A percentile compares a stretch with the other conserved stretches of the same genome.
phyloP scores from a whole-genome alignment of 2,113 vertebrate genomes.

The Phycodurus eques region DNA sequence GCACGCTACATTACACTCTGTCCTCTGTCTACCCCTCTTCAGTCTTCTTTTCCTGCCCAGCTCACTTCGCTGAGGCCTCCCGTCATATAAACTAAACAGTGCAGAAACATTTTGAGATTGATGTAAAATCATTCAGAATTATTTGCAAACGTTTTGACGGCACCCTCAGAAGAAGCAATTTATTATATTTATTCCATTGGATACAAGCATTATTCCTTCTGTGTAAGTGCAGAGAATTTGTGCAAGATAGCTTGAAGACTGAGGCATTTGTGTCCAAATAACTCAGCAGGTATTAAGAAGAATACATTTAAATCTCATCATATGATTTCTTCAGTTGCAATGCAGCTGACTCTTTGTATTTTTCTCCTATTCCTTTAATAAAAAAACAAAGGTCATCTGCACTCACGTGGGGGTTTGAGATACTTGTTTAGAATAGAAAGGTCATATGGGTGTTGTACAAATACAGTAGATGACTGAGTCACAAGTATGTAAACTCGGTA shows the following conservation, averaged over 20 bases:
- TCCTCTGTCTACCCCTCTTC: slow-evolving; percentile 29
- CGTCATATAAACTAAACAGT: slow-evolving; percentile 27
- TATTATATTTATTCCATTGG: background rate
- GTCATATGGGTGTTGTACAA: slow-evolving; percentile 32
- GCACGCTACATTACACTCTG: slow-evolving; percentile 60
- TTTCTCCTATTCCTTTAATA: background rate
- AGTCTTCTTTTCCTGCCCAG: slow-evolving; percentile 28
- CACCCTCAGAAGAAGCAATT: slow-evolving; percentile 17
- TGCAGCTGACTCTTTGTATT: background rate
- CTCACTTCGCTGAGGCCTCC: slow-evolving; percentile 22
- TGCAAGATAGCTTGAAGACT: background rate
- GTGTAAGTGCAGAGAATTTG: background rate
- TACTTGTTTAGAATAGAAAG: slow-evolving; percentile 18
- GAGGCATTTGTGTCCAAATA: background rate
- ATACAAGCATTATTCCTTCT: background rate
- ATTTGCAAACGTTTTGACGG: slow-evolving; percentile 24
- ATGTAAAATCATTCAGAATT: slow-evolving; percentile 9
- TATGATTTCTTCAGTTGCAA: background rate
- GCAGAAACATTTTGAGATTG: slow-evolving; percentile 24
- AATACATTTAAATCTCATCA: background rate
- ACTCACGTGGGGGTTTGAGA: background rate
- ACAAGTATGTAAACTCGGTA: background rate
- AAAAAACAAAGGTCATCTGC: slow-evolving; percentile 7
- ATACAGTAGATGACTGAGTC: slow-evolving; percentile 6
- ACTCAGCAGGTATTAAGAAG: background rate